Evolutionary conservation across 2,113 vertebrate species (phyloP), one percentile per base, ranked within the genome.

Genomic region (Ammodytes dubius): DNA sequence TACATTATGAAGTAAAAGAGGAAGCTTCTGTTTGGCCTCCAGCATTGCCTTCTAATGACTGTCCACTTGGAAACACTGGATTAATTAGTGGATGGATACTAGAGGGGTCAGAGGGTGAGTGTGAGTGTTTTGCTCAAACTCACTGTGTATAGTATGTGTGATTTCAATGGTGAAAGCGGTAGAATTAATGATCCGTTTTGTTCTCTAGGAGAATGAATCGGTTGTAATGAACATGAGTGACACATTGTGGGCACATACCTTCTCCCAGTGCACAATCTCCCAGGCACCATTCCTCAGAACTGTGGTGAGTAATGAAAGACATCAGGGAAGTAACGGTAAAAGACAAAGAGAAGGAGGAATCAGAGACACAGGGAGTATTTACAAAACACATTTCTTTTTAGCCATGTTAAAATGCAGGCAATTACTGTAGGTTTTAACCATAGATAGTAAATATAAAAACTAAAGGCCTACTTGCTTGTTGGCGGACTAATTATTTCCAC

Each of bases 191-290:
- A 61, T 61, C 7, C 53, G 59, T 54, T 70, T 27, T 54, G 13
- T 60, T 45, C 45, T 78, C 42, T 12, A 35, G 19, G 43, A 60
- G 5, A 56, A 57, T 7, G 53, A 74, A 65, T 46, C 56, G 35
- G 54, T 68, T 45, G 53, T 52, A 69, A 39, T 39, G 58, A 11
- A 52, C 19, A 49, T 43, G 52, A 42, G 43, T 70, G 45, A 79
- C 47, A 57, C 53, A 52, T 1, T 47, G 35, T 73, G 46, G 39
- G 37, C 64, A 76, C 88, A 83, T 96, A 99, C 98, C 97, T 99
- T 99, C 93, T 98, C 97, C 98, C 98, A 99, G 93, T 99, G 97
- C 85, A 99, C 97, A 86, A 99, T 99, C 94, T 99, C 98, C 98
- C 98, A 99, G 75, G 98, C 97, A 86, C 98, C 97, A 77, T 99